Conservation (phyloP, 2,797 vertebrate genomes). For the Pogoniulus pusillus region DNA sequence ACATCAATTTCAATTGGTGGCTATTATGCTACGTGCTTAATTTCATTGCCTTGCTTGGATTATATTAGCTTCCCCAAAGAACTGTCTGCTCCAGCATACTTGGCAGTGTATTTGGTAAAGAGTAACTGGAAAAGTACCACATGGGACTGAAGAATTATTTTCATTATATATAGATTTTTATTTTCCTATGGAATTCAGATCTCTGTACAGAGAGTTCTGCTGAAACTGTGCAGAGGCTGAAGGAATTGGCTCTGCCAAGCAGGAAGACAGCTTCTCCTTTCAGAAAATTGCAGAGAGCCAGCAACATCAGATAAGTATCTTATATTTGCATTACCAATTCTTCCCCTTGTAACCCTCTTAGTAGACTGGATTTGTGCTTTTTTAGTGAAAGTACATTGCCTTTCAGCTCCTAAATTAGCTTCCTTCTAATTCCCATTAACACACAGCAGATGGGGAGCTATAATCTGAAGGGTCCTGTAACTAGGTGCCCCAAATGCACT, state of each 20-base stretch:
- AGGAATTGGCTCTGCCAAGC: not conserved
- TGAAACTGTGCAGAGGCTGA: not conserved
- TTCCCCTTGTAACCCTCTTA: slow-evolving; percentile 6
- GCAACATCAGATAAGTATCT: slow-evolving; percentile 35
- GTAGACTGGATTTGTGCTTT: slow-evolving; percentile 37
- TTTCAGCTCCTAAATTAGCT: slow-evolving; percentile 45
- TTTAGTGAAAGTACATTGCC: slow-evolving; percentile 60
- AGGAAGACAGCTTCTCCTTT: not conserved
- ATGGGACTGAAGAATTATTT: not conserved
- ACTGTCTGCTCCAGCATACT: not conserved
- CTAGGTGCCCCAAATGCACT: not conserved
- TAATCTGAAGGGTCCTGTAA: slow-evolving; percentile 17
- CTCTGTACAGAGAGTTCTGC: not conserved
- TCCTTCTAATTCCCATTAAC: slow-evolving; percentile 52
- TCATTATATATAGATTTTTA: not conserved
- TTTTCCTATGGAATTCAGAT: not conserved
- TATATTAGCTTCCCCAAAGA: slow-evolving; percentile 8
- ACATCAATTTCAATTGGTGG: not conserved
- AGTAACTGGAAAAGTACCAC: not conserved
- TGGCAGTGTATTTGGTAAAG: slow-evolving; percentile 27
- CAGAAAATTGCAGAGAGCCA: not conserved
- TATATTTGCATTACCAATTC: slow-evolving; percentile 25
- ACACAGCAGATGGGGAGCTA: slow-evolving; percentile 29
- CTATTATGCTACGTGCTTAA: not conserved
- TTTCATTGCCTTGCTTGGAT: slow-evolving; percentile 18